Base-by-base conservation (phyloP, 2,113 vertebrate species). In the Parus major region DNA sequence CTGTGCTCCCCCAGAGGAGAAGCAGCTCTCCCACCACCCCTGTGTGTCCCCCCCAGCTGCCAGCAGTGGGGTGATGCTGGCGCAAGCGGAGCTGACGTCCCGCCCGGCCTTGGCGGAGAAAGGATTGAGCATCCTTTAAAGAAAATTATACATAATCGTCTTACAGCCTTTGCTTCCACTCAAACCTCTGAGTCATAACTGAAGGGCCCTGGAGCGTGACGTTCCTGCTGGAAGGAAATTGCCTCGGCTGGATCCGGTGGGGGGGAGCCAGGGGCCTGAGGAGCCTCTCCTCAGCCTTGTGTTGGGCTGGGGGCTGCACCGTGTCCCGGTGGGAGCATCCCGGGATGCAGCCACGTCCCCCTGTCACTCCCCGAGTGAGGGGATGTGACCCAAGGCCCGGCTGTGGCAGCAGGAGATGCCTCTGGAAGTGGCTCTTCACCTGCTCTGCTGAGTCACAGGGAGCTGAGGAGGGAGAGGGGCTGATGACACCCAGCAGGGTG, bases 141-240 rank as follows among this genome's bases (percentile, higher is more conserved):
- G 94, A 96, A 95, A 95, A 97, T 97, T 60, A 93, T 81, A 76
- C 95, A 93, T 92, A 86, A 96, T 97, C 91, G 44, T 89, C 92
- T 88, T 65, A 20, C 63, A 91, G 94, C 95, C 90, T 77, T 91
- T 39, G 57, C 86, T 93, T 90, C 86, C 91, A 77, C 81, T 90
- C 92, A 73, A 41, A 55, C 53, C 91, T 95, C 95, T 97, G 97
- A 97, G 94, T 97, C 97, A 97, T 85, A 86, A 91, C 94, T 88
- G 92, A 97, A 96, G 96, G 88, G 95, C 91, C 85, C 95, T 89
- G 91, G 94, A 95, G 92, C 92, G 61, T 97, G 90, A 90, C 91
- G 91, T 94, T 96, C 94, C 90, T 86, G 92, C 77, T 84, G 91
- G 82, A 83, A 92, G 95, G 96, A 97, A 96, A 95, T 96, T 95